A percentile compares a stretch with the other conserved stretches of the same genome.
phyloP scores from a whole-genome alignment of 2,888 invertebrate species.

The Drosophila villosipedis region DNA sequence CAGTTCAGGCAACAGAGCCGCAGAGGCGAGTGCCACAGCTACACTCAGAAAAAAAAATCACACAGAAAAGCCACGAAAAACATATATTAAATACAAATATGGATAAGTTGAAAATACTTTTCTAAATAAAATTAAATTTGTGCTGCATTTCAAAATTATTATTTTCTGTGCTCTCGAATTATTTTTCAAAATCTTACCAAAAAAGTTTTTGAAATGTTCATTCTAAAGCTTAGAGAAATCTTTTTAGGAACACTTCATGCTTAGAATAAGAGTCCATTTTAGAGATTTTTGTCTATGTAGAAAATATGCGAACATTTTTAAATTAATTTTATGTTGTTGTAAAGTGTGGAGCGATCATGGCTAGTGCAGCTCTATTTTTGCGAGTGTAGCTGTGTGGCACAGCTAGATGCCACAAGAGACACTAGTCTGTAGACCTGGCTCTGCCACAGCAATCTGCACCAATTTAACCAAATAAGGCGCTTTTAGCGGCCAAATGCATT shows the following conservation, averaged over 20 bases:
- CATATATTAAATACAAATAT: not conserved
- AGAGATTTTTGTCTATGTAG: not conserved
- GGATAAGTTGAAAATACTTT: not conserved
- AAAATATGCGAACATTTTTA: not conserved
- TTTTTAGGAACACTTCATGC: not conserved
- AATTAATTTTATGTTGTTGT: not conserved
- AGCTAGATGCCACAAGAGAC: slow-evolving; percentile 37
- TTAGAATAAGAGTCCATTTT: not conserved
- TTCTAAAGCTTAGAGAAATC: not conserved
- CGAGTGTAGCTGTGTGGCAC: slow-evolving; percentile 9
- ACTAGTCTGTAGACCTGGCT: slow-evolving; percentile 35
- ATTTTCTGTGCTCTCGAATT: too few species aligned
- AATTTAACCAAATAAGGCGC: slow-evolving; percentile 83
- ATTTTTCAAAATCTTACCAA: not conserved
- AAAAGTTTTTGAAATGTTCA: not conserved
- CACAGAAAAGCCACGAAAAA: not conserved
- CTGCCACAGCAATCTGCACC: slow-evolving; percentile 77
- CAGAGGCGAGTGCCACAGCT: slow-evolving; percentile 29
- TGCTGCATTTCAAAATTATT: not conserved
- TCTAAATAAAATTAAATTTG: not conserved
- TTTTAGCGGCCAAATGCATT: slow-evolving; percentile 81
- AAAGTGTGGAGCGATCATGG: not conserved
- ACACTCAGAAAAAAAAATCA: not conserved
- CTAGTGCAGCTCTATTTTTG: not conserved
- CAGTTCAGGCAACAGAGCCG: slow-evolving; percentile 54